A percentile compares a stretch with the other conserved stretches of the same genome.
These are phyloP conservation scores for Brachionus rubens DNA, from an alignment of 1,140 invertebrate species.

Conservation along the genomic window DNA sequence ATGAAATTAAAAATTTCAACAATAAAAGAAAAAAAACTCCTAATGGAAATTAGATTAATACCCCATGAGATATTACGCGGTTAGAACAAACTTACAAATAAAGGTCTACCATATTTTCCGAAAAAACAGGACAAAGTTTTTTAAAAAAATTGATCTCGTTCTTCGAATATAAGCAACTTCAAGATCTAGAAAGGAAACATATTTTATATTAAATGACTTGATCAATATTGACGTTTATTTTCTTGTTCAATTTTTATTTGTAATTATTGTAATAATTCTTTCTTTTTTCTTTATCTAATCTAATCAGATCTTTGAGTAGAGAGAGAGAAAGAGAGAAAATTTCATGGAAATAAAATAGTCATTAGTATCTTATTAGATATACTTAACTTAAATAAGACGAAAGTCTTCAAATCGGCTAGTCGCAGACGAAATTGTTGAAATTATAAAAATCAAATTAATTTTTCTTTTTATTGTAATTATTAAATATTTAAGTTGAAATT, in stretches of 20 bases:
- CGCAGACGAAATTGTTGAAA: not conserved
- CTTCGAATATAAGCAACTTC: too few relatives aligned
- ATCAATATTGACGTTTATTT: conserved; percentile 36
- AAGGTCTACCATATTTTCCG: too few relatives aligned
- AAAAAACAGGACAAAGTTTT: too few relatives aligned
- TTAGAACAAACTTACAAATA: too few relatives aligned
- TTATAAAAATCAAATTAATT: conserved; percentile 40
- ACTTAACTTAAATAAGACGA: too few relatives aligned
- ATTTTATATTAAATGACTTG: conserved; percentile 37
- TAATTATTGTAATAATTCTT: not conserved
- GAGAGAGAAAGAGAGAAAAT: not conserved
- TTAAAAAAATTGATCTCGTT: conserved; percentile 26
- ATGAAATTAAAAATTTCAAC: too few relatives aligned
- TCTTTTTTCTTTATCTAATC: conserved; percentile 5
- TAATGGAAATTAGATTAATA: too few relatives aligned
- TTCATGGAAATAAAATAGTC: too few relatives aligned
- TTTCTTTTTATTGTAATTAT: not conserved
- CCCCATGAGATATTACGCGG: too few relatives aligned
- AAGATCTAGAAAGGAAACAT: conserved; percentile 19
- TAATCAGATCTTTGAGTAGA: conserved; percentile 33
- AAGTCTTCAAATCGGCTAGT: too few relatives aligned
- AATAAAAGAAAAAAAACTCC: too few relatives aligned
- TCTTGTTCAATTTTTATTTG: not conserved
- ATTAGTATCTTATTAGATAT: too few relatives aligned
- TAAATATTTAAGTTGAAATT: conserved; percentile 37